A percentile compares a stretch with the other conserved stretches of the same genome.
Evolutionary conservation across 2,113 vertebrate species (phyloP).

Genomic region (Phainopepla nitens): DNA sequence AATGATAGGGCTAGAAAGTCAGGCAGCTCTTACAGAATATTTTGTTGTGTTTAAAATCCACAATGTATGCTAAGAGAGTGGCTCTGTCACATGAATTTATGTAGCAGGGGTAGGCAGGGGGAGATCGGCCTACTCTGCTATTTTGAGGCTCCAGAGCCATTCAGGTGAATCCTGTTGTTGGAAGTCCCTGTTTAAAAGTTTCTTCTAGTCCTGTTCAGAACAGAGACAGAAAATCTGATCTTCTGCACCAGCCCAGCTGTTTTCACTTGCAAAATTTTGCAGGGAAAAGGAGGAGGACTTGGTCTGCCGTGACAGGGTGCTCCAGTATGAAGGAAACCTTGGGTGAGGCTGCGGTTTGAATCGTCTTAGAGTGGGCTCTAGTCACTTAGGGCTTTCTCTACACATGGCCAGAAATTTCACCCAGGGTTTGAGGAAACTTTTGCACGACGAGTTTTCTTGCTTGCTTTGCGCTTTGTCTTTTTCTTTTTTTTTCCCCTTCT

Average conservation of each 20-base stretch:
- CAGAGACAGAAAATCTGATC: not conserved
- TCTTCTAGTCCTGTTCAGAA: not conserved
- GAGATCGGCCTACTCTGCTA: not conserved
- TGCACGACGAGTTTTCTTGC: not conserved
- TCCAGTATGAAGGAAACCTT: not conserved
- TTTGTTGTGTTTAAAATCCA: not conserved
- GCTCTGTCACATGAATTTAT: not conserved
- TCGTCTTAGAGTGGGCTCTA: not conserved
- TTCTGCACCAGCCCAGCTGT: not conserved
- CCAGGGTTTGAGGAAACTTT: not conserved
- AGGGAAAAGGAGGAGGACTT: not conserved
- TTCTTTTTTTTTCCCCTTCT: rapidly evolving
- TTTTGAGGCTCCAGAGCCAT: not conserved
- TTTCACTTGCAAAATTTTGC: not conserved
- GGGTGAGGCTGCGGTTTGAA: not conserved
- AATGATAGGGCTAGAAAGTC: not conserved
- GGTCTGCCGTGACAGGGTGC: rapidly evolving
- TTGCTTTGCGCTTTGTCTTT: not conserved
- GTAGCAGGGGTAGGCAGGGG: not conserved
- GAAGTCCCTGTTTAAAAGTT: not conserved
- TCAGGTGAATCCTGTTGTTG: not conserved
- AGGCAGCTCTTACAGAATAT: not conserved
- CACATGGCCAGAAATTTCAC: not conserved
- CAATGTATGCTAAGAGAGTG: too few relatives aligned
- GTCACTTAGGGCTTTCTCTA: not conserved